Evolutionary conservation across 1,140 invertebrate genomes (phyloP).

Genomic region (Habropoda laboriosa): DNA sequence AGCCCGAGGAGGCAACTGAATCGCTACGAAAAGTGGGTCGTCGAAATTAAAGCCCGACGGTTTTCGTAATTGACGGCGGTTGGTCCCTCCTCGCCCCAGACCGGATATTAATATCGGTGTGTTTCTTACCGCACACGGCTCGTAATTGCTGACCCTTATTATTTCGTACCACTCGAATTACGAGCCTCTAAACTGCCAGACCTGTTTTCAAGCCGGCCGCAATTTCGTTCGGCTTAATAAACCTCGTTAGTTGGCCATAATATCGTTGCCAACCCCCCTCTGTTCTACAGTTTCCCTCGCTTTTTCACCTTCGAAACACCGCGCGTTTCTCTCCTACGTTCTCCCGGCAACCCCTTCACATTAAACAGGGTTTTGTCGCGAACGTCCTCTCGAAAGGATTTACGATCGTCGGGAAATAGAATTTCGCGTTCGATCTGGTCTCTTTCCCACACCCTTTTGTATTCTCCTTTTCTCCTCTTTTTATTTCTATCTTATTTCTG

Average conservation of each 20-base stretch:
- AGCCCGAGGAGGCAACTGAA: neutral
- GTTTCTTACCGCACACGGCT: neutral
- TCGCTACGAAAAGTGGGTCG: neutral
- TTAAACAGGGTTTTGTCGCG: neutral
- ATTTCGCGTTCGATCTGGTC: neutral
- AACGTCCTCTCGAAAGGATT: neutral
- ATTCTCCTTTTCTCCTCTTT: neutral
- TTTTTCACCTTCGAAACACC: neutral
- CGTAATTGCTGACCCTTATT: slow-evolving; percentile 20
- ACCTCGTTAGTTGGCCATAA: slow-evolving; percentile 11
- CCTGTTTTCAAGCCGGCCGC: neutral
- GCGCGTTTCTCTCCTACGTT: rapidly evolving
- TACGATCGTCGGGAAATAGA: neutral
- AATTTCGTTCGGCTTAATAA: slow-evolving; percentile 34
- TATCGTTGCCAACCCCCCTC: neutral
- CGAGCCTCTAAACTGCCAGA: neutral
- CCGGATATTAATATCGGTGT: slow-evolving; percentile 13
- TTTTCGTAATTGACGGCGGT: neutral
- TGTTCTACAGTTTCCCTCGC: neutral
- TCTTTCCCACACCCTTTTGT: too few species aligned
- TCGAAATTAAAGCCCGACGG: neutral
- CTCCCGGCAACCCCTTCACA: neutral
- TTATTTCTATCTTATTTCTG: neutral
- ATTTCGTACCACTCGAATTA: neutral
- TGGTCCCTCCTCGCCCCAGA: neutral